Evolutionary conservation across 2,888 invertebrate species (phyloP), one percentile per base, ranked within the genome.

Genomic region (Ischnus inquisitorius): DNA sequence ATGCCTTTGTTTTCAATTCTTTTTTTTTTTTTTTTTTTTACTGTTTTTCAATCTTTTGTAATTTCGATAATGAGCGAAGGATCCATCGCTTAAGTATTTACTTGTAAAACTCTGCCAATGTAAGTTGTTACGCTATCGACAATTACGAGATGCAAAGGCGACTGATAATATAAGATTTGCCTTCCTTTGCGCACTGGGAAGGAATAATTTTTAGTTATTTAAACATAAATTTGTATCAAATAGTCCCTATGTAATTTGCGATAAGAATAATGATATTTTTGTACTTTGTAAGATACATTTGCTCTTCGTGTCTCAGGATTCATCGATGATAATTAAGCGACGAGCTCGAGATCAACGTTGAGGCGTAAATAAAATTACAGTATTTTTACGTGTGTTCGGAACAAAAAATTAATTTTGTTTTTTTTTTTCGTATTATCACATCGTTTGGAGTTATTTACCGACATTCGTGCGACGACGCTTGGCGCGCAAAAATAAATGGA

Each of bases 341-440:
- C n/a, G 46, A 25, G 39, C 8, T 43, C 28, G 16, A 2, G 48
- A 54, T 46, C 28, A 12, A 28, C 67, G 57, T 28, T 28, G 16
- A 60, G 60, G 5, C 28, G 46, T 46, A 77, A 34, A 77, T 77
- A 77, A 68, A 67, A 22, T 75, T 65, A 16, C 25, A 65, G 54
- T 76, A 67, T 54, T 54, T 57, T 57, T 25, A 67, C 6, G 16
- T 54, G 43, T 41, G 54, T 43, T n/a, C 46, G n/a, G 4, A 28
- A n/a, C n/a, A 60, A 28, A 64, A 10, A 34, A 34, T n/a, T 39
- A 6, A 16, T 48, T 48, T 5, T 48, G 12, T 34, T 14, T 64
- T 48, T 6, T 34, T 14, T 28, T 28, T 28, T 14, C 22, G 14
- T 25, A 25, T 25, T 28, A 14, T 28, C 25, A 14, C 60, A n/a